phyloP scores from a whole-genome alignment of 2,888 invertebrate species.

The Tineola bisselliella region DNA sequence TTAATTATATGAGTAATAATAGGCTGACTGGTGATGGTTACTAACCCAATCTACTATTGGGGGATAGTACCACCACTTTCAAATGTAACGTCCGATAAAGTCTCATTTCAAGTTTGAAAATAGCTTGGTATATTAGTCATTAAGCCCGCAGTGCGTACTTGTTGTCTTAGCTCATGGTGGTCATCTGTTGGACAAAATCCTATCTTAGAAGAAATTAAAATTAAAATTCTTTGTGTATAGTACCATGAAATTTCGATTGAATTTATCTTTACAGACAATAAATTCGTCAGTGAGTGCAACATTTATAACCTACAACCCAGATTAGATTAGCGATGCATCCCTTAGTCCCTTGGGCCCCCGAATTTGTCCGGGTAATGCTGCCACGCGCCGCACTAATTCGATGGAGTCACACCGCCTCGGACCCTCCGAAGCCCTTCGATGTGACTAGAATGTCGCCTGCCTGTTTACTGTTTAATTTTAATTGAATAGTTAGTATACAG shows the following conservation, averaged over 20 bases:
- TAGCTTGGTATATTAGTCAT: too few species aligned
- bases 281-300: slow-evolving; percentile 60
- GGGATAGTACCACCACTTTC: too few species aligned
- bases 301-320: slow-evolving; percentile 67
- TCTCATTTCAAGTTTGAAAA: too few species aligned
- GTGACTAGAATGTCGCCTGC: slow-evolving; percentile 57
- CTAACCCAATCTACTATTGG: too few species aligned
- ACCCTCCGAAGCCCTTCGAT: slow-evolving; percentile 26
- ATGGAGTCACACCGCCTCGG: slow-evolving; percentile 45
- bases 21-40: too few species aligned
- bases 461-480: slow-evolving; percentile 53
- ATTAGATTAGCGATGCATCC: slow-evolving; percentile 66
- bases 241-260: slow-evolving; percentile 40
- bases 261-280: slow-evolving; percentile 68
- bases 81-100: too few species aligned
- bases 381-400: slow-evolving; percentile 65
- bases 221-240: background rate
- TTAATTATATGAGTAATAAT: too few species aligned
- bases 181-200: too few species aligned
- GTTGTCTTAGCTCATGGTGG: too few species aligned
- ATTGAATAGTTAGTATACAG: slow-evolving; percentile 53
- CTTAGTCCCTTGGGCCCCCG: slow-evolving; percentile 42
- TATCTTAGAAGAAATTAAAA: background rate
- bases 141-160: too few species aligned
- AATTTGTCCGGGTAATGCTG: slow-evolving; percentile 65